Evolutionary conservation across 1,140 invertebrate species (phyloP), one percentile per base, ranked within the genome.

Genomic region (Hyles vespertilio): DNA sequence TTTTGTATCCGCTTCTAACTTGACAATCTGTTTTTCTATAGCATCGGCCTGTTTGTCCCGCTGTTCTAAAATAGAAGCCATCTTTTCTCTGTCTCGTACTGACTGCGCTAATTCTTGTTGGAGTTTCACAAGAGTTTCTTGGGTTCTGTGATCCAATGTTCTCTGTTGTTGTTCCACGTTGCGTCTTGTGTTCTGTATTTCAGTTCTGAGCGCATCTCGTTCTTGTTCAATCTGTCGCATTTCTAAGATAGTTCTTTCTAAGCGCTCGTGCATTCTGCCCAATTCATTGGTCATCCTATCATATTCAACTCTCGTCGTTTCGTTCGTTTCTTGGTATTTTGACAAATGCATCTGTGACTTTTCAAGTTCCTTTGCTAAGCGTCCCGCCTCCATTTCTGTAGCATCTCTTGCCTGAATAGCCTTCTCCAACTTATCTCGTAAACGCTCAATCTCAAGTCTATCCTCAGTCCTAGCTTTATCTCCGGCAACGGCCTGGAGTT

Each of bases 381-480:
- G 92, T 67, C 94, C 95, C 49, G 95, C 93, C 84, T 97, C 96
- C 72, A 95, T 90, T 89, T 97, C 95, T 8, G 95, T 95, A 49
- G 95, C 93, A 79, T 95, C 94, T 67, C 94, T 90, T 3, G 93
- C 93, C 65, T 93, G 92, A 40, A 94, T 93, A 5, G 94, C 93
- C 87, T 97, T 97, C 70, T 97, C 96, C 52, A 96, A 85, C 85
- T 95, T 96, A 64, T 97, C 96, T 72, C 95, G 92, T 58, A 96
- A 84, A 64, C 95, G 92, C 79, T 97, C 95, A 40, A 97, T 92
- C 85, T 98, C 96, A 51, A 92, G 70, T 45, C 91, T 80, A 69
- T 92, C 91, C 70, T 92, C 91, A 40, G 91, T 90, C 61, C 91
- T 84, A 3, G 91, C 88, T 67, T 92, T 93, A 57, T 93, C 93